These are phyloP conservation scores for Chironomus striatipennis DNA, from an alignment of 1,140 invertebrate genomes.

Conservation along the genomic window DNA sequence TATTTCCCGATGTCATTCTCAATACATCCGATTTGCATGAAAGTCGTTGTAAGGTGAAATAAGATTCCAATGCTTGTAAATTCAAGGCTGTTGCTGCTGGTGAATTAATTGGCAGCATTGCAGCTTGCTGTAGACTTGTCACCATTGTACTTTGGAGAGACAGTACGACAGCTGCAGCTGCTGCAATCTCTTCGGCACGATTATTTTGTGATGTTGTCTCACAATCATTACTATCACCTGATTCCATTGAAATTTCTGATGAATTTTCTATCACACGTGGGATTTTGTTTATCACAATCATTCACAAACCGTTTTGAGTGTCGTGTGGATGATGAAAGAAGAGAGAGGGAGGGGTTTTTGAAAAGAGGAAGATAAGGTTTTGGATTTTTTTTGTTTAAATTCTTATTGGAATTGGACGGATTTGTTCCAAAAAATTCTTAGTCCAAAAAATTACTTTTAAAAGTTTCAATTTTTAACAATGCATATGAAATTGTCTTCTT, in stretches of 20 bases:
- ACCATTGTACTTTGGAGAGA: slow-evolving; percentile 68
- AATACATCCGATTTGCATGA: slow-evolving; percentile 41
- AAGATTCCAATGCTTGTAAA: slow-evolving; percentile 72
- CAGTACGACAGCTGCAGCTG: slow-evolving; percentile 51
- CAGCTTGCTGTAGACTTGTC: slow-evolving; percentile 63
- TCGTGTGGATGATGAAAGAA: too few relatives aligned
- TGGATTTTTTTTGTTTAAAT: background rate
- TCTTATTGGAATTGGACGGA: too few relatives aligned
- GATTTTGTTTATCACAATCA: slow-evolving; percentile 24
- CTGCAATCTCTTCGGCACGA: slow-evolving; percentile 38
- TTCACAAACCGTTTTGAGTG: background rate
- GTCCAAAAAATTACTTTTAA: too few relatives aligned
- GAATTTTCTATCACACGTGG: slow-evolving; percentile 6
- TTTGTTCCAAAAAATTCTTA: too few relatives aligned
- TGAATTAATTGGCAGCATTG: slow-evolving; percentile 63
- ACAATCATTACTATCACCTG: slow-evolving; percentile 25
- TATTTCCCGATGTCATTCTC: slow-evolving; percentile 28
- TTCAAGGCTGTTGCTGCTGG: slow-evolving; percentile 69
- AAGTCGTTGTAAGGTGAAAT: slow-evolving; percentile 67
- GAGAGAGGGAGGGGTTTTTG: too few relatives aligned
- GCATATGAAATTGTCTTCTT: too few relatives aligned
- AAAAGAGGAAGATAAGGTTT: too few relatives aligned
- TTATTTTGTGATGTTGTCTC: slow-evolving; percentile 27
- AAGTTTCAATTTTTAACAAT: too few relatives aligned
- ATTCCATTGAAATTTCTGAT: slow-evolving; percentile 28